These are phyloP conservation scores for Candoia aspera DNA, from an alignment of 2,113 vertebrate genomes.

Conservation along the genomic window DNA sequence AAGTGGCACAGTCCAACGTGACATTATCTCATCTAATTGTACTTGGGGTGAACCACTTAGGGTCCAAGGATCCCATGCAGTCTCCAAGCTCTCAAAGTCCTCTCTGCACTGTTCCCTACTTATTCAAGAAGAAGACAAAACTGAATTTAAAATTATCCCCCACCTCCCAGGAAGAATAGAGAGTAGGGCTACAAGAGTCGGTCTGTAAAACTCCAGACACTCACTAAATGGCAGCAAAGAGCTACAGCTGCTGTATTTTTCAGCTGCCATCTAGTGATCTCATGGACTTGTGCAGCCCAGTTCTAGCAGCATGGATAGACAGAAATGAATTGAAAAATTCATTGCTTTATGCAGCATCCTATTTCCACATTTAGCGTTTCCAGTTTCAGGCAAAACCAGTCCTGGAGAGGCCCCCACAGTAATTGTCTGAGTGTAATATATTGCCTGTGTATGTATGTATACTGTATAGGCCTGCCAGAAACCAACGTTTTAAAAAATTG, in stretches of 20 bases:
- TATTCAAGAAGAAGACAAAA: background rate
- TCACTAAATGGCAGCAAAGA: background rate
- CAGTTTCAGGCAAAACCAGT: background rate
- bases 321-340: background rate
- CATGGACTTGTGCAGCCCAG: background rate
- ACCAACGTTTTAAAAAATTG: background rate
- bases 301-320: background rate
- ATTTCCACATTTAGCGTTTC: background rate
- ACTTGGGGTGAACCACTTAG: background rate
- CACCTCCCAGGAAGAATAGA: background rate
- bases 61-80: background rate
- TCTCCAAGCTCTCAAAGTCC: background rate
- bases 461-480: background rate
- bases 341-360: background rate
- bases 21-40: background rate
- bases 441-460: background rate
- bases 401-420: background rate
- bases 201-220: background rate
- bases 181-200: background rate
- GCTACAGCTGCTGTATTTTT: background rate
- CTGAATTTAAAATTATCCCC: background rate
- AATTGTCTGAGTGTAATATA: background rate
- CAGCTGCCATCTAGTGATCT: background rate
- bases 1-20: background rate
- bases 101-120: background rate